These are phyloP conservation scores for Apodemus agrarius DNA, from an alignment of 2,797 vertebrate genomes.

Conservation along the genomic window DNA sequence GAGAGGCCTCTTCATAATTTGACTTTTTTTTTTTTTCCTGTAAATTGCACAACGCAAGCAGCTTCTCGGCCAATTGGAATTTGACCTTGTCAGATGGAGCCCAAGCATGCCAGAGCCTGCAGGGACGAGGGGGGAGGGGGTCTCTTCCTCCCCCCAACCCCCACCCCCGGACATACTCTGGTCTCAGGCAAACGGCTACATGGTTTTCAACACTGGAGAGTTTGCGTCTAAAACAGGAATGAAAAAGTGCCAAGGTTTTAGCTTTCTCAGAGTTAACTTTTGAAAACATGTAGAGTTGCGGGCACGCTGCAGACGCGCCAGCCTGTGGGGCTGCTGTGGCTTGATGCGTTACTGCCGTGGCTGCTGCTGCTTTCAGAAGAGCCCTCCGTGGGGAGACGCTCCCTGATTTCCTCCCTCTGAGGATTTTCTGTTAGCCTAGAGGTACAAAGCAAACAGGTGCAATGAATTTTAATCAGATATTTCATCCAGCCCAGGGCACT, in stretches of 20 bases:
- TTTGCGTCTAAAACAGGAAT: background rate
- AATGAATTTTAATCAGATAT: background rate
- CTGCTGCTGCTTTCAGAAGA: background rate
- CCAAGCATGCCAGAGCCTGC: background rate
- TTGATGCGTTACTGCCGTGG: too few species aligned
- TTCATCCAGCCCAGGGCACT: background rate
- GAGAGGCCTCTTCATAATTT: constrained; percentile 53
- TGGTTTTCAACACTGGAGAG: background rate
- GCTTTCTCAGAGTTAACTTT: background rate
- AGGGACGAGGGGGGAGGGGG: too few species aligned
- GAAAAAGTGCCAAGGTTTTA: background rate
- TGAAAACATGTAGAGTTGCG: background rate
- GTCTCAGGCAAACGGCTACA: background rate
- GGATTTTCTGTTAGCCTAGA: background rate
- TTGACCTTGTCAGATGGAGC: background rate
- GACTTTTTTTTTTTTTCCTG: constrained; percentile 73
- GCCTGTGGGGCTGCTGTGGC: background rate
- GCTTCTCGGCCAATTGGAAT: constrained; percentile 13
- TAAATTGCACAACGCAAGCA: constrained; percentile 50
- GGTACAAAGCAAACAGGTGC: background rate
- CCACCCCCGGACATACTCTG: background rate
- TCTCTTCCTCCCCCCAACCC: too few species aligned
- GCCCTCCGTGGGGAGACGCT: background rate
- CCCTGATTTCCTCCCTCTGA: background rate
- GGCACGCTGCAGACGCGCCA: background rate